phyloP scores from a whole-genome alignment of 2,113 vertebrate species.

The Micromys minutus region DNA sequence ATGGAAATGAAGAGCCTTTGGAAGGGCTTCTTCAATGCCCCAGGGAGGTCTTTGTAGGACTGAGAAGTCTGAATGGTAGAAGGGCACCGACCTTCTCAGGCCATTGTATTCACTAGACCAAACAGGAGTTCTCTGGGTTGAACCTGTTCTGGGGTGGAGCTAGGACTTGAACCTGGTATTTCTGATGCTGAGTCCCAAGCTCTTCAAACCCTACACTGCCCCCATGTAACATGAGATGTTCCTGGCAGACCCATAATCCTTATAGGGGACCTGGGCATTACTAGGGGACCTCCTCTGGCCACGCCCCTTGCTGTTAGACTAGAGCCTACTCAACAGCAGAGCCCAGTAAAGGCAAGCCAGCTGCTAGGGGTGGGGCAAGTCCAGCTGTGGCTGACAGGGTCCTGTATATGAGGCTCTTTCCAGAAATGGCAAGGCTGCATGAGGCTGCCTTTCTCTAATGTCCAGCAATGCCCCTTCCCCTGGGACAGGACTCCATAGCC shows the following conservation, averaged over 20 bases:
- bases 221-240: neutral
- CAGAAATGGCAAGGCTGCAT: neutral
- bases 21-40: neutral
- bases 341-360: neutral
- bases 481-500: neutral
- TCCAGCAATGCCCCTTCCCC: neutral
- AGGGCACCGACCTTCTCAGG: neutral
- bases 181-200: neutral
- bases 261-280: neutral
- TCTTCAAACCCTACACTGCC: neutral
- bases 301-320: neutral
- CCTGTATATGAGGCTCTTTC: neutral
- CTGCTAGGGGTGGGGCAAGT: neutral
- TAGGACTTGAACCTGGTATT: neutral
- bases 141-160: neutral
- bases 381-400: neutral
- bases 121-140: neutral
- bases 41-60: too few relatives aligned
- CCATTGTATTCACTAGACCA: neutral
- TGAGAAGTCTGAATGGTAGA: neutral
- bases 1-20: neutral
- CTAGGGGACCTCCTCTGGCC: neutral
- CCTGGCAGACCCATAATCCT: neutral
- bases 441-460: neutral
- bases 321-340: neutral